phyloP scores from a whole-genome alignment of 2,113 vertebrate genomes.

The Nibea albiflora region DNA sequence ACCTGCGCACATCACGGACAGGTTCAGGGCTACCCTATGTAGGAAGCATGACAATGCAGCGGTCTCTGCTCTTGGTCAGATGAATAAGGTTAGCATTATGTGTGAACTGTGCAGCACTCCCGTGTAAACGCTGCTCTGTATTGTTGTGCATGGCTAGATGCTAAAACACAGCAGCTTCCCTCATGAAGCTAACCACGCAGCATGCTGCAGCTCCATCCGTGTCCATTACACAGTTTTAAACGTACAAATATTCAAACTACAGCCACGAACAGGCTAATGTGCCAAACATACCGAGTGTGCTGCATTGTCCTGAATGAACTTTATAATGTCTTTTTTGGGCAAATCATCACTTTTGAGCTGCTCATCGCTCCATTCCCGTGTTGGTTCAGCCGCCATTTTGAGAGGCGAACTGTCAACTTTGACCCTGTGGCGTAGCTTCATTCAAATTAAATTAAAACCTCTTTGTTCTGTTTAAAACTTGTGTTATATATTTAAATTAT shows the following conservation, averaged over 20 bases:
- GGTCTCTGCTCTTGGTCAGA: background rate
- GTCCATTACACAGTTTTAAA: background rate
- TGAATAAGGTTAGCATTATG: background rate
- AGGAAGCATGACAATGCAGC: background rate
- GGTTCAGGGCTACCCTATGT: background rate
- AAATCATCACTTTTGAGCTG: slow-evolving; percentile 93
- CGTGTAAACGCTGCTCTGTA: rapidly evolving
- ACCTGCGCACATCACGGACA: background rate
- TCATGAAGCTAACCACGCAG: slow-evolving; percentile 15
- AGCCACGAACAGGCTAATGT: too few relatives aligned
- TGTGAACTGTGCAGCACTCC: background rate
- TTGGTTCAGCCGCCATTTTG: slow-evolving; percentile 86
- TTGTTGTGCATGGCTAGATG: background rate
- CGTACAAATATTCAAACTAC: rapidly evolving
- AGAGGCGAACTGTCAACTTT: slow-evolving; percentile 67
- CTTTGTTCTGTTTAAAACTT: background rate
- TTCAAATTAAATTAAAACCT: background rate
- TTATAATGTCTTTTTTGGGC: slow-evolving; percentile 94
- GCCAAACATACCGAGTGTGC: slow-evolving; percentile 88
- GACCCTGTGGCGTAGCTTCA: slow-evolving; percentile 27
- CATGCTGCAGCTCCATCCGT: background rate
- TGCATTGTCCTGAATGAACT: slow-evolving; percentile 93
- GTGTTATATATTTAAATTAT: background rate
- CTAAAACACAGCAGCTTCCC: background rate
- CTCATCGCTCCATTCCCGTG: slow-evolving; percentile 90